phyloP scores from a whole-genome alignment of 37 sponge, comb jelly and placozoan species.

The Halisarca cf. caerulea region DNA sequence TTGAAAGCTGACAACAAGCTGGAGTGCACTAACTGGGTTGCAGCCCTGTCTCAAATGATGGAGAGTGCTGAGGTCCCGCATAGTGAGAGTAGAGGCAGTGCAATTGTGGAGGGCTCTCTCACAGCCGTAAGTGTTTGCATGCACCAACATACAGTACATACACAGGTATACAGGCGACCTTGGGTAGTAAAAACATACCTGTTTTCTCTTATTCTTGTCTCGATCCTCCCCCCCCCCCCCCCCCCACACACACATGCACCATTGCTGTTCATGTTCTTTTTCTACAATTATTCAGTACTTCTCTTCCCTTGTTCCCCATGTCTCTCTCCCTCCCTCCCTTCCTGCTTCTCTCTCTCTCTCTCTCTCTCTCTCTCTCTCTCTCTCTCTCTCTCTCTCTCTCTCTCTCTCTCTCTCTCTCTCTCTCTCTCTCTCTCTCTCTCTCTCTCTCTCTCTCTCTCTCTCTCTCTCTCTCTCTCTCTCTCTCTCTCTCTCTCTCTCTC shows the following conservation, averaged over 20 bases:
- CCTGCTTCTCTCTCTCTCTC: conserved; percentile 16
- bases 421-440: not conserved
- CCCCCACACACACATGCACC: no score
- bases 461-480: conserved; percentile 1
- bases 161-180: no score
- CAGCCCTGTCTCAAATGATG: not conserved
- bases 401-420: conserved; percentile 14
- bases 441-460: not conserved
- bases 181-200: no score
- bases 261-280: no score
- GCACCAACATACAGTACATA: no score
- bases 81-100: no score
- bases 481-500: conserved; percentile 1
- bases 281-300: no score
- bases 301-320: no score
- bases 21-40: not conserved
- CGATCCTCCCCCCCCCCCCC: no score
- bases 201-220: no score
- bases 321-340: not conserved
- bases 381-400: conserved; percentile 42
- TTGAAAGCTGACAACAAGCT: not conserved
- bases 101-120: no score
- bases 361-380: conserved; percentile 17
- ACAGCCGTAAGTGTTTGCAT: no score
- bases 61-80: not conserved